A percentile compares a stretch with the other conserved stretches of the same genome.
These are phyloP conservation scores for Drosophila flavopinicola DNA, from an alignment of 2,888 invertebrate genomes.

Conservation along the genomic window DNA sequence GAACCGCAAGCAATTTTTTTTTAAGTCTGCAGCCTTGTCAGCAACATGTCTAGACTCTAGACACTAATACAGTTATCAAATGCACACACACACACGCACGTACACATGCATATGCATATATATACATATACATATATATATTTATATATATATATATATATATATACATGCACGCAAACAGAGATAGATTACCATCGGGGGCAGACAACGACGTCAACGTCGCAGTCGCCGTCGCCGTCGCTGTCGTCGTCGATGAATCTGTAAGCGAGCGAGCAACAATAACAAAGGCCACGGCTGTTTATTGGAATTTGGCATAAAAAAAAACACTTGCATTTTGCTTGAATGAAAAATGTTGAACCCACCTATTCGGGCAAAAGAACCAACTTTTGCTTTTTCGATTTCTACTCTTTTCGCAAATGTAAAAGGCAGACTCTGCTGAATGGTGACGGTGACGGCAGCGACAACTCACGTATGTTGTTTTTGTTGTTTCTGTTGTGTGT, in stretches of 20 bases:
- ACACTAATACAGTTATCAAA: conserved; percentile 64
- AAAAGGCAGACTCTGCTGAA: conserved; percentile 51
- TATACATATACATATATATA: no score
- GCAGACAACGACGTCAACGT: conserved; percentile 40
- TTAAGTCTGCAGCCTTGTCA: conserved; percentile 52
- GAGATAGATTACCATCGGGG: conserved; percentile 59
- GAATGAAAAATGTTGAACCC: conserved; percentile 50
- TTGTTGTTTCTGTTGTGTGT: conserved; percentile 61
- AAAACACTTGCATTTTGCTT: conserved; percentile 35
- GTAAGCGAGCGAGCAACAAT: conserved; percentile 47
- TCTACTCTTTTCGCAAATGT: conserved; percentile 49
- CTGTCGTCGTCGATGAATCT: conserved; percentile 25
- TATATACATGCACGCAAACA: conserved; percentile 24
- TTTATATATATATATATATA: background rate
- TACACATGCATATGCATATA: conserved; percentile 6
- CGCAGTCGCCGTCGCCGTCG: conserved; percentile 10
- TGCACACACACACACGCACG: conserved; percentile 19
- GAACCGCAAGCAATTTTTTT: conserved; percentile 44
- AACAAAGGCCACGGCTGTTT: conserved; percentile 64
- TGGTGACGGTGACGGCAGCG: conserved; percentile 67
- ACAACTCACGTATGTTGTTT: conserved; percentile 73
- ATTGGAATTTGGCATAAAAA: conserved; percentile 49
- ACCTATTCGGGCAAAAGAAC: conserved; percentile 54
- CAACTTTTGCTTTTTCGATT: conserved; percentile 54
- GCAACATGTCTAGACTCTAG: conserved; percentile 78